Base-by-base conservation (phyloP, 2,797 vertebrate species). In the Pyrocephalus nanus region DNA sequence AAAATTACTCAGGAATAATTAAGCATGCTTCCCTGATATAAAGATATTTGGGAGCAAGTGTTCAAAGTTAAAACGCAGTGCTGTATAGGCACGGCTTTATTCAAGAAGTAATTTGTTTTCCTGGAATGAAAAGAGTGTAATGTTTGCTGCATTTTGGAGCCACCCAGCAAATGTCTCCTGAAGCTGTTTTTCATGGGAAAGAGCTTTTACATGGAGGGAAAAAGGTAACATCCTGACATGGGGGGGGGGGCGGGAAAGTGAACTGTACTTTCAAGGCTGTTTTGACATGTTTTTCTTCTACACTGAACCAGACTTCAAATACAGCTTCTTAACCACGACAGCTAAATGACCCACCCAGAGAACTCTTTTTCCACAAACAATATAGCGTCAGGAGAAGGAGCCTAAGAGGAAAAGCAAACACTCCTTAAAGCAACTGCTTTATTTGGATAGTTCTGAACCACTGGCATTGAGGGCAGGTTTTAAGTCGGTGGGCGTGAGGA, bases 371-470 rank as follows among this genome's bases (percentile, higher is more conserved):
- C 92, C 95, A 96, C 96, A 97, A 96, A 97, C 87, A 96, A 95
- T 97, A 92, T 84, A 87, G 87, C 12, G 21, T 94, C 15, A 4
- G 74, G 95, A 96, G 93, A 96, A 97, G 92, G 96, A 96, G 95
- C 60, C 81, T 71, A 90, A 95, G 92, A 95, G 92, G 82, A 91
- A 95, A 96, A 95, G 96, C 96, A 95, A 97, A 97, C 96, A 97
- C 92, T 94, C 91, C 94, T 96, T 97, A 95, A 93, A 96, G 96
- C 87, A 95, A 61, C 91, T 94, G 69, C 94, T 97, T 96, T 97
- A 95, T 97, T 97, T 97, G 93, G 95, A 96, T 97, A 96, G 96
- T 96, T 97, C 96, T 96, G 96, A 97, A 96, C 95, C 95, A 73
- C 96, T 97, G 95, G 84, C 84, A 53, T 1, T 45, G 70, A 92